Evolutionary conservation across 1,140 invertebrate species (phyloP), one percentile per base, ranked within the genome.

Genomic region (Triops longicaudatus): DNA sequence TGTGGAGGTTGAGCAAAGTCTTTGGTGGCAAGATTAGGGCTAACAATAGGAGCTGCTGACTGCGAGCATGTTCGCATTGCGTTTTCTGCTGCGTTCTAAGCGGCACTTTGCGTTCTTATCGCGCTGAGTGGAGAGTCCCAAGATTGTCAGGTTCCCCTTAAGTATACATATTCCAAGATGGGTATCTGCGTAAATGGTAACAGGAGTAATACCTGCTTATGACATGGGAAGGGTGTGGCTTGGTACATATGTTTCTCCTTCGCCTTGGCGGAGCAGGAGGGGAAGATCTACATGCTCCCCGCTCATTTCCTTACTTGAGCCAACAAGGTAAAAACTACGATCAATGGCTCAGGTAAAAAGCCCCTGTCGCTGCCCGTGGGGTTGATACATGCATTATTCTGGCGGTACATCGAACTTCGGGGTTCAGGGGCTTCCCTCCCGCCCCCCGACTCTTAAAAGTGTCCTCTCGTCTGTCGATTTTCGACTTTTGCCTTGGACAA

Each of bases 221-320:
- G 50, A 63, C n/a, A 63, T 63, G 50, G 50, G n/a, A 63, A 63
- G 50, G 50, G 50, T 63, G 50, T 63, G 50, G 50, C 50, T 63
- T 63, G 50, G 50, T 63, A 63, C 50, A 63, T 63, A 22, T 63
- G 50, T 63, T 63, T 63, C 17, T 14, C 50, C 31, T 37, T 22
- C 50, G 17, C 22, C 50, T 63, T 63, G 50, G 4, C 31, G 31
- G 31, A 37, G 31, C 31, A 37, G 50, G 50, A 63, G 50, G 22
- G 14, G 50, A 63, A 63, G 50, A 63, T 63, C 50, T 63, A 22
- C n/a, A 63, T 63, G 50, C 50, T 63, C 50, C 22, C 17, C 22
- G 50, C 50, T 63, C 50, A 63, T 63, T 63, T 63, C 50, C 17
- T 63, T 63, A 22, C 50, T 63, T 63, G 3, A 22, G 50, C 50